Conservation (phyloP, 1,140 invertebrate species). For the Listronotus oregonensis region DNA sequence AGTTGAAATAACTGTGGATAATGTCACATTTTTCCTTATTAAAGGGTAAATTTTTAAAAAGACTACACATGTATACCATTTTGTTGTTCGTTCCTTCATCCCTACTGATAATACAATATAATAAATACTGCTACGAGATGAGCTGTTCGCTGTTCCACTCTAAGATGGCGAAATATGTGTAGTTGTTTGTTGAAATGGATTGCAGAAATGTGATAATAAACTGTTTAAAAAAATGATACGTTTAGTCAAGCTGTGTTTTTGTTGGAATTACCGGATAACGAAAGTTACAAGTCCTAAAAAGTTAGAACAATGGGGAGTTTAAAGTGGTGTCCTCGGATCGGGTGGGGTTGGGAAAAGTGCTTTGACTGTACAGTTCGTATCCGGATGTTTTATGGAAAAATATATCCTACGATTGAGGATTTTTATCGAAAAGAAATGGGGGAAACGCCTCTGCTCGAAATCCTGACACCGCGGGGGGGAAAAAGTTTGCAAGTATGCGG, state of each 20-base stretch:
- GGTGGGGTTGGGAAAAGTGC: slow-evolving; percentile 97
- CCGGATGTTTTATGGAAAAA: slow-evolving; percentile 99
- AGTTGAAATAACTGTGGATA: too few species aligned
- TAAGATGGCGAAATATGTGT: slow-evolving; percentile 54
- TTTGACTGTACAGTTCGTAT: slow-evolving; percentile 98
- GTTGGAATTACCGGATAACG: slow-evolving; percentile 21
- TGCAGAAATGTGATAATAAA: slow-evolving; percentile 39
- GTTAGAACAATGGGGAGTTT: slow-evolving; percentile 89
- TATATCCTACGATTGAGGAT: slow-evolving; percentile 99
- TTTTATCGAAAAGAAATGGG: slow-evolving; percentile 98
- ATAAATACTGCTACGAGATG: slow-evolving; percentile 45
- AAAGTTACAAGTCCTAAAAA: slow-evolving; percentile 29
- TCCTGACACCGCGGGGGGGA: slow-evolving; percentile 99
- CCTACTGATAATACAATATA: too few species aligned
- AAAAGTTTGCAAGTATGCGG: slow-evolving; percentile 99
- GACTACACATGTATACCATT: too few species aligned
- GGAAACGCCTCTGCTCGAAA: slow-evolving; percentile 99
- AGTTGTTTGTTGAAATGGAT: slow-evolving; percentile 48
- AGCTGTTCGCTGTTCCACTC: slow-evolving; percentile 40
- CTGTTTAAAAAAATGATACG: slow-evolving; percentile 31
- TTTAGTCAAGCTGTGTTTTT: slow-evolving; percentile 26
- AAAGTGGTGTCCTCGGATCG: slow-evolving; percentile 99
- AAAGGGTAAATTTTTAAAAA: too few species aligned
- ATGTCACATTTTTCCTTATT: too few species aligned
- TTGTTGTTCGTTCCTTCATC: too few species aligned